Conservation (phyloP, 1,140 invertebrate species). For the Heliconius hermathena region DNA sequence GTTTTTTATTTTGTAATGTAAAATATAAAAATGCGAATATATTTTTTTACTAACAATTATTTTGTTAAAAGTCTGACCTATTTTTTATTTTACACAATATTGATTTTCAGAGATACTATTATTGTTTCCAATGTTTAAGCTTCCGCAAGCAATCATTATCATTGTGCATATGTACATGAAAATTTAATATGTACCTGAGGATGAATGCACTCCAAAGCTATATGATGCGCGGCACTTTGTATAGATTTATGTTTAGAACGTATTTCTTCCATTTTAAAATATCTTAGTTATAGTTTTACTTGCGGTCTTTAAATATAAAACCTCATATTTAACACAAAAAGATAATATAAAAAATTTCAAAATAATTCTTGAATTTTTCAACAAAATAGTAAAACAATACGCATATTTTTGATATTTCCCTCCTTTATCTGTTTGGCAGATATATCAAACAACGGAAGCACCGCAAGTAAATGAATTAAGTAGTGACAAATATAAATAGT, state of each 20-base stretch:
- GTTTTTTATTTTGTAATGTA: background rate
- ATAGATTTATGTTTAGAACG: slow-evolving; percentile 67
- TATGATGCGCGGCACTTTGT: slow-evolving; percentile 71
- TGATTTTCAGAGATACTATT: background rate
- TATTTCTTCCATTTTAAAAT: slow-evolving; percentile 64
- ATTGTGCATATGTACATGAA: background rate
- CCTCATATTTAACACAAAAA: background rate
- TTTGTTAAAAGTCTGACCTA: background rate
- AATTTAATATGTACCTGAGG: slow-evolving; percentile 55
- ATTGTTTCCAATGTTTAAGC: too few species aligned
- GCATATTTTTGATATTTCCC: slow-evolving; percentile 31
- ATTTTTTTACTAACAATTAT: background rate
- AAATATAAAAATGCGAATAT: background rate
- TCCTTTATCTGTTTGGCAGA: slow-evolving; percentile 31
- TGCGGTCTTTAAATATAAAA: background rate
- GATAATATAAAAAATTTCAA: background rate
- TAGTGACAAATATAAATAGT: background rate
- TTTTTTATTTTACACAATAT: background rate
- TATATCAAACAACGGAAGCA: slow-evolving; percentile 17
- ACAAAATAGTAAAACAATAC: background rate
- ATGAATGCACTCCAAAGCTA: slow-evolving; percentile 71
- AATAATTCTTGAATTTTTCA: background rate
- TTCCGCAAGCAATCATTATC: too few species aligned
- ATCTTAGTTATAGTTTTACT: background rate
- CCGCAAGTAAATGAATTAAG: background rate